These are phyloP conservation scores for Macaca mulatta DNA, from an alignment of 2,113 vertebrate genomes.

Conservation along the genomic window DNA sequence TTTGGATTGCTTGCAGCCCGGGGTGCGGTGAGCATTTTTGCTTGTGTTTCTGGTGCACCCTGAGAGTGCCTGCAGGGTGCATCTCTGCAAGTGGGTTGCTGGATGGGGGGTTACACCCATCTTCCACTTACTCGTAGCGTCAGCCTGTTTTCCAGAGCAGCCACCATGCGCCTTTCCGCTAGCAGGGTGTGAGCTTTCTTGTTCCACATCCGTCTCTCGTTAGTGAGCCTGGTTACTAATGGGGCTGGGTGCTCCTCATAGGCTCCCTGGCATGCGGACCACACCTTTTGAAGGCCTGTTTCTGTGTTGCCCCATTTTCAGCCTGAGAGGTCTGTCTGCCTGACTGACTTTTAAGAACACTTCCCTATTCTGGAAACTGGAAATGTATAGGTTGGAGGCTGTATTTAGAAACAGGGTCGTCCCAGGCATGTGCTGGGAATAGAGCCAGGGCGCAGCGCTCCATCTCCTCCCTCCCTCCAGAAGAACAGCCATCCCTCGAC, in stretches of 20 bases:
- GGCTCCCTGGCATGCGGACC: not conserved
- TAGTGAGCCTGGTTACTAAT: rapidly evolving
- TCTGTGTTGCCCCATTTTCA: not conserved
- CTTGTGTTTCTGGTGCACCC: rapidly evolving
- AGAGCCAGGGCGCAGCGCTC: rapidly evolving
- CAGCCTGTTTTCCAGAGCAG: not conserved
- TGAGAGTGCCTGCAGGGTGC: rapidly evolving
- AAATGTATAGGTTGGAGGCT: not conserved
- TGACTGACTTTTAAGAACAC: not conserved
- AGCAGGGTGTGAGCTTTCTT: rapidly evolving
- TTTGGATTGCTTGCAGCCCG: no score
- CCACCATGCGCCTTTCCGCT: rapidly evolving
- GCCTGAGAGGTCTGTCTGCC: not conserved
- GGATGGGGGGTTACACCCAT: rapidly evolving
- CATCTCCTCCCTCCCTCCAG: not conserved
- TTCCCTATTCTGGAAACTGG: not conserved
- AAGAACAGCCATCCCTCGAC: rapidly evolving
- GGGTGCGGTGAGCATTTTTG: not conserved
- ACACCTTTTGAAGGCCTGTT: not conserved
- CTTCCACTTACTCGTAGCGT: not conserved
- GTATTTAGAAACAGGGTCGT: not conserved
- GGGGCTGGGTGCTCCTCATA: not conserved
- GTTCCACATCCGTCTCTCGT: rapidly evolving
- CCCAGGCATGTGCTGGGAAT: not conserved
- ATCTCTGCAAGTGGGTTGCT: rapidly evolving